Conservation (phyloP, 2,888 invertebrate species). For the Epirrita christyi region DNA sequence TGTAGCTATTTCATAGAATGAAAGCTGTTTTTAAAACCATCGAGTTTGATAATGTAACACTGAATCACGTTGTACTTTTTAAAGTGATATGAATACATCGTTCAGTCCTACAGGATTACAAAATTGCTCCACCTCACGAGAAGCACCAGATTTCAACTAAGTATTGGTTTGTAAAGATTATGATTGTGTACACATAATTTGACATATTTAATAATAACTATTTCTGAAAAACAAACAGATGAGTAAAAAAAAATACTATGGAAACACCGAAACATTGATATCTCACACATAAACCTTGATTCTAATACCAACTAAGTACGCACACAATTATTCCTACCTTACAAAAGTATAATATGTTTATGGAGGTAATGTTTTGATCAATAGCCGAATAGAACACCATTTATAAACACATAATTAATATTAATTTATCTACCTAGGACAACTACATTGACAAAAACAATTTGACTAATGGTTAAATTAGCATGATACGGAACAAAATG, state of each 20-base stretch:
- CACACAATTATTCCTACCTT: slow-evolving; percentile 7
- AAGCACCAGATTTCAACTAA: slow-evolving; percentile 1
- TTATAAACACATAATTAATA: slow-evolving; percentile 11
- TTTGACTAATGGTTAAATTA: slow-evolving; percentile 9
- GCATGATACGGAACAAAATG: slow-evolving; percentile 24
- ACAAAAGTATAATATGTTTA: slow-evolving; percentile 5
- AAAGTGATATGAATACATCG: slow-evolving; percentile 34
- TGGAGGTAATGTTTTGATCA: slow-evolving; percentile 29
- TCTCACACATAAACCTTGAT: slow-evolving; percentile 7
- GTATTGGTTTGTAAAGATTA: background rate
- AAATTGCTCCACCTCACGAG: background rate
- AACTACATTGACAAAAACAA: slow-evolving; percentile 10
- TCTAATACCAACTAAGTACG: slow-evolving; percentile 16
- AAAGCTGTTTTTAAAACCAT: too few species aligned
- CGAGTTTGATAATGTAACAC: too few species aligned
- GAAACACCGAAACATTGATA: slow-evolving; percentile 5
- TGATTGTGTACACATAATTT: background rate
- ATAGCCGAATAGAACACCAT: slow-evolving; percentile 21
- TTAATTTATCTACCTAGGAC: slow-evolving; percentile 22
- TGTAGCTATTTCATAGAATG: too few species aligned
- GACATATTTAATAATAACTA: background rate
- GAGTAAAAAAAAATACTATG: background rate
- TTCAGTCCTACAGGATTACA: slow-evolving; percentile 23
- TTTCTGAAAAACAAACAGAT: background rate
- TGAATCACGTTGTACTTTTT: slow-evolving; percentile 11